A percentile compares a stretch with the other conserved stretches of the same genome.
Conservation (phyloP, 2,888 invertebrate species). For the Pseudoips prasinana region DNA sequence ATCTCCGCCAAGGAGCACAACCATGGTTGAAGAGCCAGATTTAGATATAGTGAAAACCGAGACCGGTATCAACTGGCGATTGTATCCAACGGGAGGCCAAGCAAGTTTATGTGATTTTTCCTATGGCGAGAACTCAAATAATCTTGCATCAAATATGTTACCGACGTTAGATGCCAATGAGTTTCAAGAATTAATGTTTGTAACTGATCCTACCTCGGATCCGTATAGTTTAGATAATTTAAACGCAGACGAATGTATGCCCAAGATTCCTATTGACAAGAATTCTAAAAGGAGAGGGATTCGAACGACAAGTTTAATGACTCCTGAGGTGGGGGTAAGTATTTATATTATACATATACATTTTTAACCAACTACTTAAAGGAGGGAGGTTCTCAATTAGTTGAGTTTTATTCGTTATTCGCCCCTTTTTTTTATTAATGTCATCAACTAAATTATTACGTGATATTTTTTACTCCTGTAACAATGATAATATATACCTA, state of each 20-base stretch:
- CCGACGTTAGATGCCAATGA: constrained; percentile 50
- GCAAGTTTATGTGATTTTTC: constrained; percentile 61
- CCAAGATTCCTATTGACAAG: constrained; percentile 29
- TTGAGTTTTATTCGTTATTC: too few species aligned
- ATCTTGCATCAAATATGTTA: constrained; percentile 32
- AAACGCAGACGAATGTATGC: constrained; percentile 14
- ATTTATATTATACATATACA: too few species aligned
- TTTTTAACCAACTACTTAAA: too few species aligned
- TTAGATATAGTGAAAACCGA: constrained; percentile 56
- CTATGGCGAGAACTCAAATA: constrained; percentile 55
- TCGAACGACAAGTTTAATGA: constrained; percentile 44
- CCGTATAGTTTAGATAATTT: constrained; percentile 45
- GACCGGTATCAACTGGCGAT: constrained; percentile 53
- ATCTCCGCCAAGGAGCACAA: constrained; percentile 27
- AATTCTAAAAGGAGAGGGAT: constrained; percentile 41
- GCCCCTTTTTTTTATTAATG: too few species aligned
- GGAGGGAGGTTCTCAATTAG: too few species aligned
- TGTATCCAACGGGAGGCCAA: constrained; percentile 42
- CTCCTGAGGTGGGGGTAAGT: constrained; percentile 40
- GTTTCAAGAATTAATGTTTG: constrained; percentile 42
- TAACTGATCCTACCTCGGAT: constrained; percentile 7
- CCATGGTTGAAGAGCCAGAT: constrained; percentile 48
- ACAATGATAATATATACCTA: too few species aligned
- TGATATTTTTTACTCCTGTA: too few species aligned
- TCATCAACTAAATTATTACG: too few species aligned